phyloP scores from a whole-genome alignment of 2,797 vertebrate species.

The Sebastes steindachneri region DNA sequence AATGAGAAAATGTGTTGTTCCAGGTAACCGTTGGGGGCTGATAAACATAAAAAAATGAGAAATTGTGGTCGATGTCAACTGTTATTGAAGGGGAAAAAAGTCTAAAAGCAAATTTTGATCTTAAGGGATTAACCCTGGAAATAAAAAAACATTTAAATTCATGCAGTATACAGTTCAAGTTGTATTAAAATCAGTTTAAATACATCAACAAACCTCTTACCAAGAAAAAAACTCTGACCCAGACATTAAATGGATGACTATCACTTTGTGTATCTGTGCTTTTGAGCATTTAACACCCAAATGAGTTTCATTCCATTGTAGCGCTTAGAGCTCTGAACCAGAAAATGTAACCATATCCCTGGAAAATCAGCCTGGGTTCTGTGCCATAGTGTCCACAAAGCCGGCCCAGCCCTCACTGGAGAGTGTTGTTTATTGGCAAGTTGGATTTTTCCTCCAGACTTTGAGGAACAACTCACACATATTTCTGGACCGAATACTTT shows the following conservation, averaged over 20 bases:
- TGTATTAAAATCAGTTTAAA: neutral
- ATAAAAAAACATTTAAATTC: neutral
- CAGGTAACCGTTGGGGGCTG: neutral
- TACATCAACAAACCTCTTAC: neutral
- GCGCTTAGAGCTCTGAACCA: conserved; percentile 33
- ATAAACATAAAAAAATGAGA: neutral
- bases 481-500: neutral
- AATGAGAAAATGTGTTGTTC: neutral
- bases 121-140: neutral
- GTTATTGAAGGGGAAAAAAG: neutral
- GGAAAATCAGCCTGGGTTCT: conserved; percentile 37
- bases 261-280: conserved; percentile 17
- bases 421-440: neutral
- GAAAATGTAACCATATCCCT: conserved; percentile 45
- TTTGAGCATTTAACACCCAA: conserved; percentile 30
- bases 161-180: neutral
- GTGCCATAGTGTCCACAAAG: conserved; percentile 11
- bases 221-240: neutral
- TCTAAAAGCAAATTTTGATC: neutral
- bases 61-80: neutral
- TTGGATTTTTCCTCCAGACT: neutral
- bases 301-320: conserved; percentile 20
- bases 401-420: neutral
- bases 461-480: neutral
- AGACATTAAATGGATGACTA: neutral